phyloP scores from a whole-genome alignment of 2,113 vertebrate species.

The Larimichthys crocea region DNA sequence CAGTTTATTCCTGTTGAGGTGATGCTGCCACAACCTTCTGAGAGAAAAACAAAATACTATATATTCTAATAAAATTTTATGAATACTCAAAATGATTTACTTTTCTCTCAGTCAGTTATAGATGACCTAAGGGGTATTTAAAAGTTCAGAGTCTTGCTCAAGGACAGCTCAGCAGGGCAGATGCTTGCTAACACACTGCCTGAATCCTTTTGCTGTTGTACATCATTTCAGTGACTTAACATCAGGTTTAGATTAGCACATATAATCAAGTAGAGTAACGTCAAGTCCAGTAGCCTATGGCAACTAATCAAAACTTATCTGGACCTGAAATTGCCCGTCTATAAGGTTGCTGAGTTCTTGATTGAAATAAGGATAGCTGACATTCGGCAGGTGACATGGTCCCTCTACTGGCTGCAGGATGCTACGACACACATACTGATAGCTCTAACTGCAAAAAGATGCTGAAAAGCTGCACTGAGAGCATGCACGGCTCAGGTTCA shows the following conservation, averaged over 20 bases:
- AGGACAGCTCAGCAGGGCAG: constrained; percentile 10
- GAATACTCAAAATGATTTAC: not conserved
- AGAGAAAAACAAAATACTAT: not conserved
- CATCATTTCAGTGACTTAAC: constrained; percentile 11
- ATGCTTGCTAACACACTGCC: constrained; percentile 10
- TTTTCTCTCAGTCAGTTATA: not conserved
- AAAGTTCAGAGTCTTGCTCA: constrained; percentile 22
- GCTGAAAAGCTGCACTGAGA: not conserved
- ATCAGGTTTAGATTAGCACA: constrained; percentile 10
- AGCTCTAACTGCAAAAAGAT: not conserved
- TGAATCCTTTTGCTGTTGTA: not conserved
- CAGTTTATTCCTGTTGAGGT: not conserved
- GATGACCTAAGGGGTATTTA: not conserved
- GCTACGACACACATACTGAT: not conserved
- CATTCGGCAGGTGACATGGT: constrained; percentile 15
- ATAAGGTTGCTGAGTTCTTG: constrained; percentile 5
- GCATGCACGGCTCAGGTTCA: not conserved
- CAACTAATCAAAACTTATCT: constrained; percentile 5
- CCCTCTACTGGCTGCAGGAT: constrained; percentile 69
- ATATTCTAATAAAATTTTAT: not conserved
- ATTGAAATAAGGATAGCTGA: not conserved
- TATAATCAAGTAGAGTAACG: not conserved
- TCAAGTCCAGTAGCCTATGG: constrained; percentile 9
- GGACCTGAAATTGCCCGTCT: not conserved
- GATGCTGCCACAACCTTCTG: not conserved